Base-by-base conservation (phyloP, 2,113 vertebrate genomes). In the Gymnobelideus leadbeateri region DNA sequence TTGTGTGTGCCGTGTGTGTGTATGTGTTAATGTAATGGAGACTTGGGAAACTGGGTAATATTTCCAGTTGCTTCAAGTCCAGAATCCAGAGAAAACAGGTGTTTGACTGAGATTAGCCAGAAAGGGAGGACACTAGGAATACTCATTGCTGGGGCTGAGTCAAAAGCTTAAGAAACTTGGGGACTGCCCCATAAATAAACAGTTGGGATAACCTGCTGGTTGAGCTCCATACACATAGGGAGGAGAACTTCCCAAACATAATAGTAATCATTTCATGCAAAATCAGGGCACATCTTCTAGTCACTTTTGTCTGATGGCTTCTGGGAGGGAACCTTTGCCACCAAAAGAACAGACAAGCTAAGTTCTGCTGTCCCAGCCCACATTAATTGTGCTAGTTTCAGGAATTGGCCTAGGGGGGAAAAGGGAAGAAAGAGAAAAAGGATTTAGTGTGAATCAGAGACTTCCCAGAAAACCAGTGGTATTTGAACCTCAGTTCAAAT, bases 141-240 rank as follows among this genome's bases (percentile, higher is more conserved):
- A 93, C 50, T 97, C 90, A 92, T 95, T 96, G 94, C 92, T 96
- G 53, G 77, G 95, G 43, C 77, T 97, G 97, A 97, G 89, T 97
- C 97, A 97, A 96, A 94, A 94, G 95, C 96, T 97, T 96, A 97
- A 96, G 97, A 96, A 97, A 43, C 57, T 54, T 47, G 92, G 57
- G 93, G 57, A 93, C 25, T 95, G 93, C 97, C 98, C 93, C 93
- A 8, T 49, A 91, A 89, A 77, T 77, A 92, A 96, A 97, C 91
- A 96, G 31, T 89, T 89, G 37, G 2, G 53, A n/a, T 94, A 90
- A 50, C 93, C 0, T 7, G 91, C 92, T 47, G 50, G 54, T 92
- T 93, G 94, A 93, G 21, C 8, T 0, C 53, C 51, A 57, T 52
- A 12, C 28, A 23, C 55, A 84, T 43, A 89, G 92, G 95, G 95